phyloP scores from a whole-genome alignment of 1,140 invertebrate genomes.

The Thrips palmi region DNA sequence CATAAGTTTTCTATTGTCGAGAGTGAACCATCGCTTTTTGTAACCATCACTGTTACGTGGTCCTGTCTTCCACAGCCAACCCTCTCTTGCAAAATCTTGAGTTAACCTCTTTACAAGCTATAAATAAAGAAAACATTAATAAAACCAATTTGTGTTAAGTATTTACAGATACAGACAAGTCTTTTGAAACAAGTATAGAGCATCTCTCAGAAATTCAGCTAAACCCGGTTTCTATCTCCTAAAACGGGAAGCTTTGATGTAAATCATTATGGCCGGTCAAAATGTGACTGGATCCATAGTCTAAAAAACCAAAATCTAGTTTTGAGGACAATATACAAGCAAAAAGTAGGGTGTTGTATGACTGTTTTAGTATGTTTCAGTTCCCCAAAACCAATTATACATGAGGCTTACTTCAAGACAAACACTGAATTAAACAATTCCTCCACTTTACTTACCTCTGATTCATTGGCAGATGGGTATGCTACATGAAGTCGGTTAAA shows the following conservation, averaged over 20 bases:
- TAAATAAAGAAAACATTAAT: too few relatives aligned
- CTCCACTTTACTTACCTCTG: conserved; percentile 31
- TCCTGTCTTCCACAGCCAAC: conserved; percentile 80
- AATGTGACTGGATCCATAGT: too few relatives aligned
- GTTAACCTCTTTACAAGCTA: conserved; percentile 49
- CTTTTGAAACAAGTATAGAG: too few relatives aligned
- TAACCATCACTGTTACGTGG: conserved; percentile 59
- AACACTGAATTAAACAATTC: background rate
- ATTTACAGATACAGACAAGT: too few relatives aligned
- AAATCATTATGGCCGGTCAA: too few relatives aligned
- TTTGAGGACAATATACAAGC: background rate
- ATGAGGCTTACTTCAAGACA: too few relatives aligned
- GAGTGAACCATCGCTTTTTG: conserved; percentile 69
- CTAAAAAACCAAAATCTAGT: background rate
- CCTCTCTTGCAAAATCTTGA: conserved; percentile 64
- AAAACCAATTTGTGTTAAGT: too few relatives aligned
- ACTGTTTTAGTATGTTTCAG: background rate
- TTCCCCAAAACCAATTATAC: too few relatives aligned
- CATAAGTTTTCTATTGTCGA: conserved; percentile 80
- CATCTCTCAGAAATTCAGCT: too few relatives aligned
- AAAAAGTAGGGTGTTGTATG: background rate
- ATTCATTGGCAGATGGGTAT: conserved; percentile 56
- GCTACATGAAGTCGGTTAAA: conserved; percentile 63
- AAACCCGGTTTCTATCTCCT: too few relatives aligned
- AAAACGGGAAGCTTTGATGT: too few relatives aligned